phyloP scores from a whole-genome alignment of 1,140 invertebrate genomes.

The Globodera ellingtonae region DNA sequence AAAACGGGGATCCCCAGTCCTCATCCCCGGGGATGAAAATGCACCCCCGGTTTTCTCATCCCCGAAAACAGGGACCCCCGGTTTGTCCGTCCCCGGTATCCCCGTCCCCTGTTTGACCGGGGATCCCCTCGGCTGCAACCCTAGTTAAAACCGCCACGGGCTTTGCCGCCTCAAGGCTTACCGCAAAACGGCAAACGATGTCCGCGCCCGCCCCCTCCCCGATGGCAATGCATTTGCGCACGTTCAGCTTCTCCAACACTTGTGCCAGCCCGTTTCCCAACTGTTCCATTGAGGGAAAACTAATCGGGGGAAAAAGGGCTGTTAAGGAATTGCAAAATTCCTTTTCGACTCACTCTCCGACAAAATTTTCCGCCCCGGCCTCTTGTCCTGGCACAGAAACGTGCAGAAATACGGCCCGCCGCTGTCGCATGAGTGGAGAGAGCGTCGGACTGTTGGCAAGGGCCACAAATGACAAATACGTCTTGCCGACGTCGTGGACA shows the following conservation, averaged over 20 bases:
- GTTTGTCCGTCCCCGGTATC: too few relatives aligned
- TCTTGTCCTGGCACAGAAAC: conserved; percentile 84
- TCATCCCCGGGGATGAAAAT: too few relatives aligned
- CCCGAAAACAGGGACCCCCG: too few relatives aligned
- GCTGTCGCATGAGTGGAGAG: conserved; percentile 77
- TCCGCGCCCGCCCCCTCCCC: conserved; percentile 88
- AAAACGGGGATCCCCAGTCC: too few relatives aligned
- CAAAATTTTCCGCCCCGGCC: conserved; percentile 72
- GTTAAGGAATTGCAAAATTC: neutral
- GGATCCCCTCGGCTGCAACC: too few relatives aligned
- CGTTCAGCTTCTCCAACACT: conserved; percentile 70
- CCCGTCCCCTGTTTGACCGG: too few relatives aligned
- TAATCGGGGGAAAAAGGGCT: neutral
- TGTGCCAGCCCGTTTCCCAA: conserved; percentile 77
- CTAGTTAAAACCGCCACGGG: conserved; percentile 65
- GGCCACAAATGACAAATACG: conserved; percentile 71
- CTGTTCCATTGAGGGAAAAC: conserved; percentile 79
- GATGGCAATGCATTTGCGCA: conserved; percentile 75
- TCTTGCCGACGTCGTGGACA: conserved; percentile 85
- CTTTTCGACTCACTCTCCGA: conserved; percentile 67
- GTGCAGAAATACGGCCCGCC: conserved; percentile 83
- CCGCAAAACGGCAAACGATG: conserved; percentile 80
- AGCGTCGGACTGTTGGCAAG: conserved; percentile 78
- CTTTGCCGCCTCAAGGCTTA: conserved; percentile 71
- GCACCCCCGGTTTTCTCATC: too few relatives aligned